Percentiles rank a stretch among this genome's conserved stretches.
Evolutionary conservation across 2,888 invertebrate genomes (phyloP).

Genomic region (Campoletis raptor): DNA sequence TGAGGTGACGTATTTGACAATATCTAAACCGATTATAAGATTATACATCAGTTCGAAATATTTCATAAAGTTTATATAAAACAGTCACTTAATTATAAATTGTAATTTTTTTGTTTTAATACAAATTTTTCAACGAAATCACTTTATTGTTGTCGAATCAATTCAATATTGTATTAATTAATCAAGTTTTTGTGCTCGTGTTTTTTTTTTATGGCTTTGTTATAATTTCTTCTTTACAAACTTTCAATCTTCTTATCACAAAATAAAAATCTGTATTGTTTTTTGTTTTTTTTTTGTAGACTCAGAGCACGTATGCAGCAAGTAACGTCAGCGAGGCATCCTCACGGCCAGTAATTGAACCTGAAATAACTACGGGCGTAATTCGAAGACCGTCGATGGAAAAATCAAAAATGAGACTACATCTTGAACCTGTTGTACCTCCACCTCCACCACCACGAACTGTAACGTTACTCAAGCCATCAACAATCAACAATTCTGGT

Average conservation of each 20-base stretch:
- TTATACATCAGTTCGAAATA: background rate
- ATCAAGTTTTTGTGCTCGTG: background rate
- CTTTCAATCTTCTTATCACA: background rate
- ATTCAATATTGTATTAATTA: no score
- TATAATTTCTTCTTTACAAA: background rate
- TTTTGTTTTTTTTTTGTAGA: slow-evolving; percentile 69
- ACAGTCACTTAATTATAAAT: no score
- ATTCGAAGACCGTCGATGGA: slow-evolving; percentile 81
- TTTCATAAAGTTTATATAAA: background rate
- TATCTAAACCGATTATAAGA: background rate
- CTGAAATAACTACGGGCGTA: slow-evolving; percentile 73
- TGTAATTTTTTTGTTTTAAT: no score
- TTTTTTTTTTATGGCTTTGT: background rate
- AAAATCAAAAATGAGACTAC: slow-evolving; percentile 80
- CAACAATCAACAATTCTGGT: slow-evolving; percentile 77
- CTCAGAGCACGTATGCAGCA: slow-evolving; percentile 80
- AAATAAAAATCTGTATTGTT: slow-evolving; percentile 12
- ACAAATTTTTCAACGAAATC: no score
- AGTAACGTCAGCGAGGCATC: slow-evolving; percentile 80
- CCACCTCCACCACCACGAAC: slow-evolving; percentile 82
- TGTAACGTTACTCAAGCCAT: slow-evolving; percentile 80
- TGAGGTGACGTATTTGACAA: slow-evolving; percentile 73
- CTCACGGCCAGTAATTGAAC: slow-evolving; percentile 68
- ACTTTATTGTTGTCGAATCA: no score
- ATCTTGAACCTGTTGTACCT: slow-evolving; percentile 79